Percentiles rank a stretch among this genome's conserved stretches.
Conservation (phyloP, 2,113 vertebrate genomes). For the Spheniscus mendiculus region DNA sequence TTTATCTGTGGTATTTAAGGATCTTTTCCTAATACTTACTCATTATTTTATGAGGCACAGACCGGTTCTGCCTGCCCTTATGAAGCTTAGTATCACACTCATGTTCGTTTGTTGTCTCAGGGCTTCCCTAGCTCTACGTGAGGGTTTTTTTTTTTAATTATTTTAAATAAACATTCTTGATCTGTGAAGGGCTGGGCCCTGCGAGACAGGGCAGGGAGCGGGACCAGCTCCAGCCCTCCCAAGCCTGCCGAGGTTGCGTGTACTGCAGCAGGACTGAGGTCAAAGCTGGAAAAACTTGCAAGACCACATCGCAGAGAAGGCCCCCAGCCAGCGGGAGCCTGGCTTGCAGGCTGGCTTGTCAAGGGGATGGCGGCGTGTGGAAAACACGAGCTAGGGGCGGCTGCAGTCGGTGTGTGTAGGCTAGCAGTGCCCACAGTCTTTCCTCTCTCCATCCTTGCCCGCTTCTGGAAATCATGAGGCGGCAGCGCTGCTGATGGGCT, state of each 20-base stretch:
- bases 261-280: background rate
- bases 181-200: background rate
- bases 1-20: conserved; percentile 49
- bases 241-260: background rate
- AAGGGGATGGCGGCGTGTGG: background rate
- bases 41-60: conserved; percentile 49
- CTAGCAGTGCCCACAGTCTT: background rate
- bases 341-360: background rate
- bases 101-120: conserved; percentile 12
- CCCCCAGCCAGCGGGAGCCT: background rate
- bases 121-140: conserved; percentile 26
- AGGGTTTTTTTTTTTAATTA: background rate
- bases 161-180: conserved; percentile 27
- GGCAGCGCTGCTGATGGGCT: rapidly evolving
- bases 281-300: conserved; percentile 41
- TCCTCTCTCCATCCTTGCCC: background rate
- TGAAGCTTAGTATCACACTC: conserved; percentile 2
- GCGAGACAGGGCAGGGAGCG: background rate
- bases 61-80: background rate
- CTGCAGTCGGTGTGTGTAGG: rapidly evolving
- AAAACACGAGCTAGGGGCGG: background rate
- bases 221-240: conserved; percentile 3
- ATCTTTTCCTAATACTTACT: conserved; percentile 30
- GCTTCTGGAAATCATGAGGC: background rate
- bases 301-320: background rate